Percentiles rank a stretch among this genome's conserved stretches.
Conservation (phyloP, 2,113 vertebrate genomes). For the Nannobrachium achirus region DNA sequence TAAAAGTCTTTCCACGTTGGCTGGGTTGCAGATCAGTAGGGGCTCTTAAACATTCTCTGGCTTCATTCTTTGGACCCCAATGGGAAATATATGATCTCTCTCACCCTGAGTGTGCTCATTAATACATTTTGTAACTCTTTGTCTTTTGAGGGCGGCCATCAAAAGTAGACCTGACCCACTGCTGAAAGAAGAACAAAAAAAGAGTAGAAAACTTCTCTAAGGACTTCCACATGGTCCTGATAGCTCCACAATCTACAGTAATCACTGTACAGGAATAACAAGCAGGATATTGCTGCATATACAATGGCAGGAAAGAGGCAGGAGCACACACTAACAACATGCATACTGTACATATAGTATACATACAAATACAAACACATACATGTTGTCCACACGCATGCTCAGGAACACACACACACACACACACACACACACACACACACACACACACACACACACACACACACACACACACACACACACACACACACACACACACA, state of each 20-base stretch:
- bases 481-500: background rate
- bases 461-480: background rate
- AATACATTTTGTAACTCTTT: too few species aligned
- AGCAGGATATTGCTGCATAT: constrained; percentile 44
- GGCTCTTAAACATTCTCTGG: constrained; percentile 32
- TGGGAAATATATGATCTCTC: constrained; percentile 32
- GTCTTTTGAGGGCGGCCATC: constrained; percentile 39
- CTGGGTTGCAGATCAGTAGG: constrained; percentile 33
- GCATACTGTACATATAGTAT: background rate
- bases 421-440: background rate
- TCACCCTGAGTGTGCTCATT: constrained; percentile 18
- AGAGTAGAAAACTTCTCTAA: constrained; percentile 42
- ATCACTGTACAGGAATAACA: constrained; percentile 45
- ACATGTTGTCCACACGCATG: background rate
- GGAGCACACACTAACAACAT: constrained; percentile 1
- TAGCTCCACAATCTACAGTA: constrained; percentile 34
- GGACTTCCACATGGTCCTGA: constrained; percentile 62
- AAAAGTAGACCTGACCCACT: constrained; percentile 41
- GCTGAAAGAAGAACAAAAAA: constrained; percentile 14
- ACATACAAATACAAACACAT: background rate
- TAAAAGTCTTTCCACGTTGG: constrained; percentile 41
- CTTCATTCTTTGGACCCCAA: constrained; percentile 20
- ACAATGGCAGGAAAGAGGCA: constrained; percentile 23
- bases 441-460: constrained; percentile 8
- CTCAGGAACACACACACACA: constrained; percentile 7